Evolutionary conservation across 2,797 vertebrate species (phyloP).

Genomic region (Urocyon cinereoargenteus): DNA sequence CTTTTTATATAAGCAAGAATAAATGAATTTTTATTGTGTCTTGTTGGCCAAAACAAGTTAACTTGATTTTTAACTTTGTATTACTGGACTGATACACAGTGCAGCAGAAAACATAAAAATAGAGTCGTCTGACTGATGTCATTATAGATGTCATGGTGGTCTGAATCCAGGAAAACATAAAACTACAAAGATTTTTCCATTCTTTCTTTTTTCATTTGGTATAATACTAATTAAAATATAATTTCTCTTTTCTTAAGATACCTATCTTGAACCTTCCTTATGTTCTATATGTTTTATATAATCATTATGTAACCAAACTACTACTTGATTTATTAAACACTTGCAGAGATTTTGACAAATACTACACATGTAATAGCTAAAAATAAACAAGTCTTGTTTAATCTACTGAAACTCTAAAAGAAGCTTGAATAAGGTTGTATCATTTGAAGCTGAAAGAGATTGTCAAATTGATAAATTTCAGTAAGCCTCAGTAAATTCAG

Average conservation of each 20-base stretch:
- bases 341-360: constrained; percentile 53
- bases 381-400: constrained; percentile 62
- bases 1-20: neutral
- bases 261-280: neutral
- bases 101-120: neutral
- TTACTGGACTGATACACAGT: neutral
- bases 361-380: constrained; percentile 12
- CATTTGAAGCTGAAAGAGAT: constrained; percentile 18
- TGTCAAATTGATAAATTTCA: constrained; percentile 69
- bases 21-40: neutral
- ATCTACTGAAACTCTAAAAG: constrained; percentile 71
- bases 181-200: neutral
- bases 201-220: neutral
- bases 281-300: neutral
- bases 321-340: constrained; percentile 31
- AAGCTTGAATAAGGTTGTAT: constrained; percentile 36
- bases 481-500: constrained; percentile 8
- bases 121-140: neutral
- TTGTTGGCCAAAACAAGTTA: neutral
- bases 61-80: neutral
- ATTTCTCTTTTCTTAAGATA: neutral
- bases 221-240: neutral
- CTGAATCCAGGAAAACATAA: neutral
- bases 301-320: neutral
- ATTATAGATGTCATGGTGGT: neutral